Conservation (phyloP, 2,797 vertebrate genomes). For the Setipinna tenuifilis region DNA sequence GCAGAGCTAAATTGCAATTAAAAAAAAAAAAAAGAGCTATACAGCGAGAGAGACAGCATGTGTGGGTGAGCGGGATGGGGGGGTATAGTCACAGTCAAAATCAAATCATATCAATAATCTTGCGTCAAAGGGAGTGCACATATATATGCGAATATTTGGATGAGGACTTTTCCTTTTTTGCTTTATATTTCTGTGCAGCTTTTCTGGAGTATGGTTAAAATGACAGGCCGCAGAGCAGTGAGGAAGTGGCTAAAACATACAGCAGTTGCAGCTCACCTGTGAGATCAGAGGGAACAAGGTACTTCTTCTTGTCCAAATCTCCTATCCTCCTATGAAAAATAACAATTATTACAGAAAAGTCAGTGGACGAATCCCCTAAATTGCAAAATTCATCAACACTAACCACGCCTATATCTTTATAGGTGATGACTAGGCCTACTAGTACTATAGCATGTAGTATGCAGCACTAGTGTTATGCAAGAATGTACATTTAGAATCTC, state of each 20-base stretch:
- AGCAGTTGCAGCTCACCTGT: conserved; percentile 75
- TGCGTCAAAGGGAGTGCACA: neutral
- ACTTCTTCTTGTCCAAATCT: conserved; percentile 95
- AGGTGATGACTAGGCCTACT: neutral
- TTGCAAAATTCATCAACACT: neutral
- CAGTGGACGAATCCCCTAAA: neutral
- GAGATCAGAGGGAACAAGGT: conserved; percentile 91
- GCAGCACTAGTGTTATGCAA: too few relatives aligned
- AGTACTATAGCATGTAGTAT: neutral
- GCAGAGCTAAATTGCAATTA: neutral
- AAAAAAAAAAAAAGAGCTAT: conserved; percentile 48
- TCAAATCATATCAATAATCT: too few relatives aligned
- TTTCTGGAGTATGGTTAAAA: neutral
- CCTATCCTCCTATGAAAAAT: conserved; percentile 88
- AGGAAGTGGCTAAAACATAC: neutral
- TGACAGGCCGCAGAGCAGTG: neutral
- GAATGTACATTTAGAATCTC: neutral
- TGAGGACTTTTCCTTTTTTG: neutral
- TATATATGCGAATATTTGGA: neutral
- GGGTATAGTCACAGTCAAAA: too few relatives aligned
- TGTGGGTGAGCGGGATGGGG: too few relatives aligned
- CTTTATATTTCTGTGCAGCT: neutral
- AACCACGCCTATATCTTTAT: neutral
- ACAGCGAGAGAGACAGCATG: conserved; percentile 40
- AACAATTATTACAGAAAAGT: neutral